phyloP scores from a whole-genome alignment of 2,888 invertebrate genomes.

The Trichogramma evanescens region DNA sequence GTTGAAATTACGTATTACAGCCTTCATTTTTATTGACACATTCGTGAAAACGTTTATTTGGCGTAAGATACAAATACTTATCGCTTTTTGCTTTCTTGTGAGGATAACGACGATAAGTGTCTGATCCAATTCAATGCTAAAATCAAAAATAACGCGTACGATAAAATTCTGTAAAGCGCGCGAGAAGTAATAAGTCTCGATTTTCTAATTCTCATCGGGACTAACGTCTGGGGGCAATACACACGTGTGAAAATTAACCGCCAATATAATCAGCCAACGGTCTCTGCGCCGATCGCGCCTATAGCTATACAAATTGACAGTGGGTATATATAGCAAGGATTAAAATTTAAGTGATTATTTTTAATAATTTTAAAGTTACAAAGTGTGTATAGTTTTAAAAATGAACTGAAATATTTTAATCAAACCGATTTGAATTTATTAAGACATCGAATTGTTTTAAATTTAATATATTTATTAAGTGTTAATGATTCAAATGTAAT shows the following conservation, averaged over 20 bases:
- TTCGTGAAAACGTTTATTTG: neutral
- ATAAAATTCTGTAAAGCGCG: too few relatives aligned
- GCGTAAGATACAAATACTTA: neutral
- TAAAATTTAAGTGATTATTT: neutral
- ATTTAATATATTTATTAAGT: neutral
- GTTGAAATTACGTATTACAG: slow-evolving; percentile 5
- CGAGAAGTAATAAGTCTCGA: too few relatives aligned
- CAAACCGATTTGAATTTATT: neutral
- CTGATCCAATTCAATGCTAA: too few relatives aligned
- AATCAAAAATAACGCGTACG: too few relatives aligned
- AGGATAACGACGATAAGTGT: too few relatives aligned
- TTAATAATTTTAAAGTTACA: slow-evolving; percentile 14
- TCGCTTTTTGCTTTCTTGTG: neutral
- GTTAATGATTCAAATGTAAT: neutral
- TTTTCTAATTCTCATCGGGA: too few relatives aligned
- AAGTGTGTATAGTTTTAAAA: neutral
- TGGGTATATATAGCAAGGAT: neutral
- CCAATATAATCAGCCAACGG: neutral
- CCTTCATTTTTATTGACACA: slow-evolving; percentile 4
- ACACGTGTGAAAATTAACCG: neutral
- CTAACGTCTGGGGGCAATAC: neutral
- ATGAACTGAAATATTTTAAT: neutral
- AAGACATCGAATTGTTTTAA: neutral
- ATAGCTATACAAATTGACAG: neutral
- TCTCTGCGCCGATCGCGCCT: neutral